These are phyloP conservation scores for Celastrina argiolus DNA, from an alignment of 2,888 invertebrate genomes.

Conservation along the genomic window DNA sequence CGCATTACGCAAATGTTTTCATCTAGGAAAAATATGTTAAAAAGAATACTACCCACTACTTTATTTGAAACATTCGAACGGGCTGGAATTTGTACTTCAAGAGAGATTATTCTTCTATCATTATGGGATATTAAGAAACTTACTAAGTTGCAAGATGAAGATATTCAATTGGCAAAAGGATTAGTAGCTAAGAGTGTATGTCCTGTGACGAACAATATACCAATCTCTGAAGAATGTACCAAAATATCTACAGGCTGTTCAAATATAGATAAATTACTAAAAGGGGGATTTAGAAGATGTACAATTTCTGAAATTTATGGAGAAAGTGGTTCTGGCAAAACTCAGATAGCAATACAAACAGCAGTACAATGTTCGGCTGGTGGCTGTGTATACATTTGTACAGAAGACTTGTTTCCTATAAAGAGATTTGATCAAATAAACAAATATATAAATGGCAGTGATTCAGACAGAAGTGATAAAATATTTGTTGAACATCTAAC, in stretches of 20 bases:
- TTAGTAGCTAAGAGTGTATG: slow-evolving; percentile 44
- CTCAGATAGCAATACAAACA: slow-evolving; percentile 86
- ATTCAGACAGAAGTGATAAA: slow-evolving; percentile 50
- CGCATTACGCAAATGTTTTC: background rate
- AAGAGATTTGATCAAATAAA: slow-evolving; percentile 64
- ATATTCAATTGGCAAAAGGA: slow-evolving; percentile 52
- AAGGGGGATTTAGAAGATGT: slow-evolving; percentile 82
- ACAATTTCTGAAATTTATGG: slow-evolving; percentile 88
- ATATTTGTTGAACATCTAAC: slow-evolving; percentile 66
- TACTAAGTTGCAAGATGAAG: slow-evolving; percentile 53
- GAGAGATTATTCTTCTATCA: slow-evolving; percentile 53
- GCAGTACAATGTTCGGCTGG: slow-evolving; percentile 80
- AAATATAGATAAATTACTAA: slow-evolving; percentile 76
- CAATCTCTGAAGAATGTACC: slow-evolving; percentile 37
- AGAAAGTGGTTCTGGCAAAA: slow-evolving; percentile 89
- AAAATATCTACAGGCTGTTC: slow-evolving; percentile 76
- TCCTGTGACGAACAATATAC: slow-evolving; percentile 43
- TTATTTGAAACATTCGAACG: slow-evolving; percentile 52
- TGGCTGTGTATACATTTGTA: slow-evolving; percentile 83
- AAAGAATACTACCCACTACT: slow-evolving; percentile 45
- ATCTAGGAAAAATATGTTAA: slow-evolving; percentile 29
- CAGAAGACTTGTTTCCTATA: slow-evolving; percentile 82
- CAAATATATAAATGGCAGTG: slow-evolving; percentile 37
- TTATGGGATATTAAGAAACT: slow-evolving; percentile 57
- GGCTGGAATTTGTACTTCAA: slow-evolving; percentile 52